Percentiles rank a stretch among this genome's conserved stretches.
phyloP scores from a whole-genome alignment of 2,113 vertebrate species.

The Pavo muticus region DNA sequence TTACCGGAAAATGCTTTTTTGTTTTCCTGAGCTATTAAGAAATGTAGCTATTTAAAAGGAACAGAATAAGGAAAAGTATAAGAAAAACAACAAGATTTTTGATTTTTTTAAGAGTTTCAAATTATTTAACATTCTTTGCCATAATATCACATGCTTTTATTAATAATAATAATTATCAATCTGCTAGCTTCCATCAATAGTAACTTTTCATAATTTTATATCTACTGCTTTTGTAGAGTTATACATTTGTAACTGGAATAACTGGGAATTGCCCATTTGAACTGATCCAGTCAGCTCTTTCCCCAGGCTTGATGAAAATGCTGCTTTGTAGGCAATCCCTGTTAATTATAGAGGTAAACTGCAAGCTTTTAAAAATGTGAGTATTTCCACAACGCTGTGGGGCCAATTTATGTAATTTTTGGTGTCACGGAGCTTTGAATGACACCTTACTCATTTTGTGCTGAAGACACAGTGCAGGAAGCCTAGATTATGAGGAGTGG shows the following conservation, averaged over 20 bases:
- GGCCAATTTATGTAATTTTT: neutral
- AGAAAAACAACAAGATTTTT: neutral
- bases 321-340: neutral
- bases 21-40: neutral
- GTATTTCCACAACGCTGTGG: neutral
- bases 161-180: neutral
- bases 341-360: neutral
- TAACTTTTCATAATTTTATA: neutral
- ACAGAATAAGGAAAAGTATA: constrained; percentile 9
- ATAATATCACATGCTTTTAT: too few relatives aligned
- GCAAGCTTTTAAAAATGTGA: neutral
- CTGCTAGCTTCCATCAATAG: neutral
- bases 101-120: neutral
- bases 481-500: neutral
- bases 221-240: neutral
- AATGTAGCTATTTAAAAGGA: neutral
- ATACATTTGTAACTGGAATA: neutral
- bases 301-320: neutral
- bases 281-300: neutral
- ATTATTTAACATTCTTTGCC: too few relatives aligned
- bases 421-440: neutral
- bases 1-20: neutral
- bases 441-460: neutral
- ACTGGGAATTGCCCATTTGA: neutral
- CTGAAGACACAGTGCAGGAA: neutral